Conservation (phyloP, 1,140 invertebrate species). For the Platyscapa corneri region DNA sequence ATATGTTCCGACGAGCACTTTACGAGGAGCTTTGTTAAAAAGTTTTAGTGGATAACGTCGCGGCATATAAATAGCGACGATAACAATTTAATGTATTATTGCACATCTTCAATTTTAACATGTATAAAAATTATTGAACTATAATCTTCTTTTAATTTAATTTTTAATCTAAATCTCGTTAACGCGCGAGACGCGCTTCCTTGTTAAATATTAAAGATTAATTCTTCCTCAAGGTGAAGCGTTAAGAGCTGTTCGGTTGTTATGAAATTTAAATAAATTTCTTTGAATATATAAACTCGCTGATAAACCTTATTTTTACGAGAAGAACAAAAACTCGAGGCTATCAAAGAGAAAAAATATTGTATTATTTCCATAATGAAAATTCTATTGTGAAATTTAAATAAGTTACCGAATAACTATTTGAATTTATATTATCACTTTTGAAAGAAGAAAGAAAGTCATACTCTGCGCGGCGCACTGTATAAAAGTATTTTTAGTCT, state of each 20-base stretch:
- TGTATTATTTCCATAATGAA: not conserved
- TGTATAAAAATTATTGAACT: not conserved
- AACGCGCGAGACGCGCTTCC: not conserved
- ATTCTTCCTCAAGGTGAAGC: too few relatives aligned
- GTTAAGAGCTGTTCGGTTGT: too few relatives aligned
- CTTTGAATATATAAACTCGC: too few relatives aligned
- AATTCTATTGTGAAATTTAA: not conserved
- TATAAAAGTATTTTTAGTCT: not conserved
- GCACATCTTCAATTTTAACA: not conserved
- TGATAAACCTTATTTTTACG: too few relatives aligned
- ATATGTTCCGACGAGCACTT: constrained; percentile 22
- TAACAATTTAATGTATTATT: constrained; percentile 34
- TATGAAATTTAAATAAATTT: too few relatives aligned
- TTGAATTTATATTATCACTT: not conserved
- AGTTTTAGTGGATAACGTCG: constrained; percentile 29
- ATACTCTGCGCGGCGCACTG: not conserved
- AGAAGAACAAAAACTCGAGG: too few relatives aligned
- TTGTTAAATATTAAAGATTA: not conserved
- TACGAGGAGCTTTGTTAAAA: constrained; percentile 40
- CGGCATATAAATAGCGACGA: constrained; percentile 23
- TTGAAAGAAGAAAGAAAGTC: not conserved
- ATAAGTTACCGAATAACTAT: too few relatives aligned
- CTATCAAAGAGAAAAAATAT: not conserved
- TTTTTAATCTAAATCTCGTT: not conserved
- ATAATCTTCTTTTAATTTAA: constrained; percentile 1